Conservation (phyloP, 2,113 vertebrate genomes). For the Gavialis gangeticus region DNA sequence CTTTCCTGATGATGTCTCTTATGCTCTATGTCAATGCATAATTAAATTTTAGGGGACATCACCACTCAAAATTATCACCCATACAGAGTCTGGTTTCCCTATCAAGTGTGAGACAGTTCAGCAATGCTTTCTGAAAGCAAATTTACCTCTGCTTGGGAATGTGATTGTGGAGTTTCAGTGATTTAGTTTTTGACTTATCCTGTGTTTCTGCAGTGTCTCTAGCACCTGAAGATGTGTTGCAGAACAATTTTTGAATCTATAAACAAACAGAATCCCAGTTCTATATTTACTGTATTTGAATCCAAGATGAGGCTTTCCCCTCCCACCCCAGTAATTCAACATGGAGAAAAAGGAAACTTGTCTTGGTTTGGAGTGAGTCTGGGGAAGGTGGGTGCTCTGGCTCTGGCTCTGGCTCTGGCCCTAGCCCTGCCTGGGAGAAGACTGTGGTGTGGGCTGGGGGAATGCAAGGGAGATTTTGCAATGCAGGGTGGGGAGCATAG, state of each 20-base stretch:
- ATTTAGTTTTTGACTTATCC: conserved; percentile 20
- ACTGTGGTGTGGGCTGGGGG: no score
- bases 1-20: not conserved
- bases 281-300: conserved; percentile 49
- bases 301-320: conserved; percentile 11
- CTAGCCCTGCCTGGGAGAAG: no score
- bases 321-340: not conserved
- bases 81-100: conserved; percentile 20
- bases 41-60: conserved; percentile 45
- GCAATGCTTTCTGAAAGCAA: conserved; percentile 38
- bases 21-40: conserved; percentile 14
- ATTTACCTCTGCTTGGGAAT: conserved; percentile 26
- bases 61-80: not conserved
- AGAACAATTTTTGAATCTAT: not conserved
- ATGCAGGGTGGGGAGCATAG: no score
- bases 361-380: not conserved
- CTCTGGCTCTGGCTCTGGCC: no score
- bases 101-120: conserved; percentile 10
- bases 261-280: conserved; percentile 19
- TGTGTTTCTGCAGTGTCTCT: not conserved
- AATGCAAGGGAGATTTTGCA: no score
- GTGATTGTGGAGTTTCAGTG: conserved; percentile 42
- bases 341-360: not conserved
- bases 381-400: no score
- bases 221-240: not conserved